A percentile compares a stretch with the other conserved stretches of the same genome.
These are phyloP conservation scores for Petroica traversi DNA, from an alignment of 2,113 vertebrate species.

Conservation along the genomic window DNA sequence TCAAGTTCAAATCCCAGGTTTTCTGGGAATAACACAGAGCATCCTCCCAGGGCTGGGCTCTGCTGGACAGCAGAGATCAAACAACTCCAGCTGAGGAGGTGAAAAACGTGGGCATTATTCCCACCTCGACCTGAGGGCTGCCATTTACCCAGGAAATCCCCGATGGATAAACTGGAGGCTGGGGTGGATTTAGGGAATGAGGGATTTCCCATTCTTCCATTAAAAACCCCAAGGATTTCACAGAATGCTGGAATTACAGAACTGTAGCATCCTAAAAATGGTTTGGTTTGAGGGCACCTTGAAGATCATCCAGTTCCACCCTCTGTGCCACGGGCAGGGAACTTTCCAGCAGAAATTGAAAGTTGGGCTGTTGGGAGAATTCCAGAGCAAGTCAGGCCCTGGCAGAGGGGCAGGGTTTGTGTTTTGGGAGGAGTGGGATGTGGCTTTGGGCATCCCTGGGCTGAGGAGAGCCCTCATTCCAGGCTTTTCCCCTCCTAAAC, in stretches of 20 bases:
- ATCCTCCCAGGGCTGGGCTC: neutral
- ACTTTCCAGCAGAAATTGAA: neutral
- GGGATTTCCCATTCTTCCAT: neutral
- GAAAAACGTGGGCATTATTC: neutral
- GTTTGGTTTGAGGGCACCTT: neutral
- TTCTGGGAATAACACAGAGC: neutral
- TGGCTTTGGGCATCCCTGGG: neutral
- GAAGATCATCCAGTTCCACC: neutral
- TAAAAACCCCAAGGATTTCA: neutral
- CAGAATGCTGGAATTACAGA: fast-evolving
- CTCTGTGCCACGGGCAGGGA: neutral
- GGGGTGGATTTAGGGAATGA: neutral
- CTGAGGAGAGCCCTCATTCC: neutral
- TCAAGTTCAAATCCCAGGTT: neutral
- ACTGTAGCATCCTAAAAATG: fast-evolving
- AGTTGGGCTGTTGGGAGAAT: neutral
- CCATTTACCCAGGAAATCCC: neutral
- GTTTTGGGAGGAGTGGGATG: neutral
- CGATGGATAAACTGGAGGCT: no score
- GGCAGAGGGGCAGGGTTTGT: neutral
- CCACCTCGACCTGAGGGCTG: neutral
- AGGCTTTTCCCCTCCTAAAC: neutral
- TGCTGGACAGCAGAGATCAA: neutral
- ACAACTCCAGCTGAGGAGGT: neutral
- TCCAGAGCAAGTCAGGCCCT: neutral